A percentile compares a stretch with the other conserved stretches of the same genome.
These are phyloP conservation scores for Nesometra sesokonis DNA, from an alignment of 35 echinoderm and acorn worm species.

Conservation along the genomic window DNA sequence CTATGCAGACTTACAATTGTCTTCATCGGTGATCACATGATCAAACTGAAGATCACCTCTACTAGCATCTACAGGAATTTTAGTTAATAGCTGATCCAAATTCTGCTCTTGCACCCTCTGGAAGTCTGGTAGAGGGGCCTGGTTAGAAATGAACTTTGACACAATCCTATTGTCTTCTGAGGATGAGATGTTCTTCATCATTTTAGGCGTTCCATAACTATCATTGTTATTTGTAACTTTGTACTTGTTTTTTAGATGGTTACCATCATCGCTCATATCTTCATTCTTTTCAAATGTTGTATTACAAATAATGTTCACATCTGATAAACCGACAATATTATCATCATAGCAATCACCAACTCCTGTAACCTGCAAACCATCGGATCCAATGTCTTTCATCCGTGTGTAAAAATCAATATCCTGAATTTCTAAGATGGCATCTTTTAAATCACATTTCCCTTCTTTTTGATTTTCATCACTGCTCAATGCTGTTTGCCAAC, in stretches of 20 bases:
- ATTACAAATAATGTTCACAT: not conserved
- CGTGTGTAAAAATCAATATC: too few species aligned
- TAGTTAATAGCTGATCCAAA: not conserved
- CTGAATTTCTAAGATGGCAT: too few species aligned
- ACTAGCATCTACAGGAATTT: not conserved
- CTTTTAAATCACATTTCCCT: not conserved
- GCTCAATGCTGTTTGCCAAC: slow-evolving; percentile 37
- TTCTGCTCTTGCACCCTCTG: not conserved
- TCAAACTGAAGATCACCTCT: not conserved
- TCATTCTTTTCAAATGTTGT: not conserved
- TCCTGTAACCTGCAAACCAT: not conserved
- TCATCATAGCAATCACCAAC: not conserved
- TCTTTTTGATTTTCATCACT: not conserved
- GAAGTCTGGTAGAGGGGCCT: not conserved
- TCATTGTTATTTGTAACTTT: not conserved
- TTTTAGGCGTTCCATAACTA: not conserved
- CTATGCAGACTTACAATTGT: not conserved
- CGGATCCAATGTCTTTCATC: not conserved
- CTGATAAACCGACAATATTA: not conserved
- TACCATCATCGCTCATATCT: too few species aligned
- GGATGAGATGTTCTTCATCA: not conserved
- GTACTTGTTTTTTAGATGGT: not conserved
- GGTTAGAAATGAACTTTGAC: not conserved
- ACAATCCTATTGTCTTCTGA: not conserved
- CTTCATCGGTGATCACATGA: not conserved